A percentile compares a stretch with the other conserved stretches of the same genome.
These are phyloP conservation scores for Psittacula derbiana DNA, from an alignment of 2,797 vertebrate species.

Conservation along the genomic window DNA sequence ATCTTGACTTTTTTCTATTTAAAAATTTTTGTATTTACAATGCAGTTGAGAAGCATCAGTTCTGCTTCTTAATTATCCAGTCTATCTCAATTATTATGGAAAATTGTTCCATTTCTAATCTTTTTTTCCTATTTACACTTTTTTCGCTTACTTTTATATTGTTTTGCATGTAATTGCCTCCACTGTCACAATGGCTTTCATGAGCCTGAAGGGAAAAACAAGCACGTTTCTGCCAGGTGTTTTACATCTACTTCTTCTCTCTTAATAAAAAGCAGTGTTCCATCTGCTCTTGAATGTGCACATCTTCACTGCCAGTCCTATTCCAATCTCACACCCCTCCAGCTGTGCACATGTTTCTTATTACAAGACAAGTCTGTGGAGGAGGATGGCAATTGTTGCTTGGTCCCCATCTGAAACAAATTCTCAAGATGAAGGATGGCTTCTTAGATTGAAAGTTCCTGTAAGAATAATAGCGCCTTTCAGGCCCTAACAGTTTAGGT, in stretches of 20 bases:
- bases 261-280: slow-evolving; percentile 59
- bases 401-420: slow-evolving; percentile 54
- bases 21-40: neutral
- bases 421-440: slow-evolving; percentile 56
- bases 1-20: neutral
- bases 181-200: neutral
- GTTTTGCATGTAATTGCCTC: neutral
- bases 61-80: neutral
- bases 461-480: slow-evolving; percentile 49
- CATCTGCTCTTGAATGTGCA: slow-evolving; percentile 49
- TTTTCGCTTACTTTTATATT: neutral
- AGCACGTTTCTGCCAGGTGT: slow-evolving; percentile 57
- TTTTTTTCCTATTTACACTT: neutral
- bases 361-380: slow-evolving; percentile 41
- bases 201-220: neutral
- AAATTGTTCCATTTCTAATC: neutral
- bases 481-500: slow-evolving; percentile 12
- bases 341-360: slow-evolving; percentile 25
- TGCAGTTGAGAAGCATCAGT: neutral
- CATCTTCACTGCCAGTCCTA: neutral
- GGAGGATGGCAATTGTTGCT: neutral
- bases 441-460: slow-evolving; percentile 38
- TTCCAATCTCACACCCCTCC: slow-evolving; percentile 27
- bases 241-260: slow-evolving; percentile 58
- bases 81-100: neutral